Base-by-base conservation (phyloP, 2,113 vertebrate species). In the Carassius auratus region DNA sequence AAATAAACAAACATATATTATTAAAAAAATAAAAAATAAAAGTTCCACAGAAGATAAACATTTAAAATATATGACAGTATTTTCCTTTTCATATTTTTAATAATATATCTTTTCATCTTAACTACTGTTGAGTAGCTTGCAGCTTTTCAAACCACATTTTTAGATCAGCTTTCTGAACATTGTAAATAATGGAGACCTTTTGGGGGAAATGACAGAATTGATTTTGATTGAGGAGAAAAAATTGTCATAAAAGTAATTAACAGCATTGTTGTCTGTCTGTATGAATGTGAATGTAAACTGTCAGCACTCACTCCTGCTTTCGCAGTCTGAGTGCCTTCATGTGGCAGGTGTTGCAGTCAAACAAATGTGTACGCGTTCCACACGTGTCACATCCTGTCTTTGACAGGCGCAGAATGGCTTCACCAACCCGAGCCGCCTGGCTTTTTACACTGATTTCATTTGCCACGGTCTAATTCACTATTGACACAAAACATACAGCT, bases 381-480 rank as follows among this genome's bases (percentile, higher is more conserved):
- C 75, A 68, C 57, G 42, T 81, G 76, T 86, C 64, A 62, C 85
- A 76, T 82, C 79, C 85, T 81, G 85, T 81, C 85, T 82, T 52
- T 76, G 62, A 85, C 64, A 62, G 73, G 19, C 57, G 74, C 26
- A 10, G 30, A 69, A 86, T 15, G 17, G 5, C 85, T 81, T 26
- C 85, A 74, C 71, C 26, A 75, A 71, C 45, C 19, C 45, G 23
- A 64, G 26, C 59, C 77, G 42, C 23, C 84, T n/a, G 57, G 84
- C 84, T 85, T 76, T 78, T 30, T 23, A 21, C 17, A 2, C 68
- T 86, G 85, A 86, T 81, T 86, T 81, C 71, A 86, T 81, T 80
- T 86, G 85, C 76, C 85, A 82, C 21, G 5, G 73, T 82, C 71
- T 75, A 82, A 81, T 86, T 86, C 80, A 76, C 85, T 86, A 82